These are phyloP conservation scores for Panagrolaimus sp. DNA, from an alignment of 1,140 invertebrate species.

Conservation along the genomic window DNA sequence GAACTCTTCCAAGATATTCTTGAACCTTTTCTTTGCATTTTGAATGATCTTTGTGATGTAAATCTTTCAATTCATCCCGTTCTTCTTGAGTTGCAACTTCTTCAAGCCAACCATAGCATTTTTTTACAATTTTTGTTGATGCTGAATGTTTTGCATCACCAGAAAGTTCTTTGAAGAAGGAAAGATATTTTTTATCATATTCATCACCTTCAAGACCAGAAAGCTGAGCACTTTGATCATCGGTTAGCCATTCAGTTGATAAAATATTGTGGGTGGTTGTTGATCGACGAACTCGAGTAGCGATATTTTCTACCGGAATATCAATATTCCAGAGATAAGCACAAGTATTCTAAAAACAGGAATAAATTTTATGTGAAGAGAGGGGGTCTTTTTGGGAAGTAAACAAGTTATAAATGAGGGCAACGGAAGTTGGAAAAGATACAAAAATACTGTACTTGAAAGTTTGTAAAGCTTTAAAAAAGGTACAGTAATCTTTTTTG, in stretches of 20 bases:
- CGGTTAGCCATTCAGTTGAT: neutral
- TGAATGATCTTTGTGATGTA: neutral
- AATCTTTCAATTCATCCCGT: neutral
- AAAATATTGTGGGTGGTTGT: neutral
- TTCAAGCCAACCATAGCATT: constrained; percentile 13
- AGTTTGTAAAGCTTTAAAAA: too few relatives aligned
- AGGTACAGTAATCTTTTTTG: too few relatives aligned
- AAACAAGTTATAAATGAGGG: too few relatives aligned
- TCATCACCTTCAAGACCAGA: neutral
- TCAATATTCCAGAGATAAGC: too few relatives aligned
- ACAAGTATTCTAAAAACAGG: too few relatives aligned
- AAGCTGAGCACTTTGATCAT: neutral
- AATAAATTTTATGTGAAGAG: too few relatives aligned
- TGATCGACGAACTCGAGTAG: neutral
- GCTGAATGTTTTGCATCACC: neutral
- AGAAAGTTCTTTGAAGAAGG: neutral
- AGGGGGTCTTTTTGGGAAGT: too few relatives aligned
- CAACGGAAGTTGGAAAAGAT: too few relatives aligned
- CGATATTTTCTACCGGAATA: too few relatives aligned
- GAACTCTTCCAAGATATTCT: neutral
- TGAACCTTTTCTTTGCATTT: neutral
- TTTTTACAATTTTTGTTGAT: neutral
- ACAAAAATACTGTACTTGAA: too few relatives aligned
- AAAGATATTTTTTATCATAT: neutral
- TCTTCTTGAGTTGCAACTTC: constrained; percentile 7